Percentiles rank a stretch among this genome's conserved stretches.
These are phyloP conservation scores for Eurosta solidaginis DNA, from an alignment of 1,140 invertebrate species.

Conservation along the genomic window DNA sequence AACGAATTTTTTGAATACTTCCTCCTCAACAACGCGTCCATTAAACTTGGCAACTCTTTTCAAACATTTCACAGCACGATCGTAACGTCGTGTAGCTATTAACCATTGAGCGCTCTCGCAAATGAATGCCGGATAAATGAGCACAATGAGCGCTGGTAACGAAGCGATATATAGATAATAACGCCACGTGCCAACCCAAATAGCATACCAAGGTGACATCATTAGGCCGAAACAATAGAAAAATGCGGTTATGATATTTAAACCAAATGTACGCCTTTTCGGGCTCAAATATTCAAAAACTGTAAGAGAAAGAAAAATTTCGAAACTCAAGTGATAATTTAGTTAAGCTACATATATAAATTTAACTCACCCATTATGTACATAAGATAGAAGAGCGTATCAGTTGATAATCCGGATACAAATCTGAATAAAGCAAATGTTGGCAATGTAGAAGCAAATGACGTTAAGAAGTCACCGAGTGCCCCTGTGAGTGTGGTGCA, in stretches of 20 bases:
- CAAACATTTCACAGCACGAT: conserved; percentile 63
- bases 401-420: conserved; percentile 65
- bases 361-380: conserved; percentile 64
- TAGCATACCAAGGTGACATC: conserved; percentile 65
- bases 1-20: conserved; percentile 58
- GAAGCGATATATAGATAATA: conserved; percentile 62
- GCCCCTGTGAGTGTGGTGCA: conserved; percentile 63
- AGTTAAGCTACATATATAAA: neutral
- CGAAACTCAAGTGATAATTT: no score
- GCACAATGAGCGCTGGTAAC: conserved; percentile 60
- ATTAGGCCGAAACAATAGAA: conserved; percentile 65
- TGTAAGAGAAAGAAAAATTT: conserved; percentile 39
- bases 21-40: conserved; percentile 59
- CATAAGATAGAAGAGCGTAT: conserved; percentile 66
- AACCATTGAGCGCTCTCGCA: conserved; percentile 70
- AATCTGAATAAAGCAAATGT: conserved; percentile 62
- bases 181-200: conserved; percentile 62
- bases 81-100: conserved; percentile 63
- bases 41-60: conserved; percentile 65
- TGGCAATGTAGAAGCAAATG: conserved; percentile 59
- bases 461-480: conserved; percentile 62
- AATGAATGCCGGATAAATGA: conserved; percentile 61
- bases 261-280: conserved; percentile 63
- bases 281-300: conserved; percentile 67
- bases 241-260: conserved; percentile 65